A percentile compares a stretch with the other conserved stretches of the same genome.
Conservation (phyloP, 1,140 invertebrate species). For the Pogonomyrmex barbatus region DNA sequence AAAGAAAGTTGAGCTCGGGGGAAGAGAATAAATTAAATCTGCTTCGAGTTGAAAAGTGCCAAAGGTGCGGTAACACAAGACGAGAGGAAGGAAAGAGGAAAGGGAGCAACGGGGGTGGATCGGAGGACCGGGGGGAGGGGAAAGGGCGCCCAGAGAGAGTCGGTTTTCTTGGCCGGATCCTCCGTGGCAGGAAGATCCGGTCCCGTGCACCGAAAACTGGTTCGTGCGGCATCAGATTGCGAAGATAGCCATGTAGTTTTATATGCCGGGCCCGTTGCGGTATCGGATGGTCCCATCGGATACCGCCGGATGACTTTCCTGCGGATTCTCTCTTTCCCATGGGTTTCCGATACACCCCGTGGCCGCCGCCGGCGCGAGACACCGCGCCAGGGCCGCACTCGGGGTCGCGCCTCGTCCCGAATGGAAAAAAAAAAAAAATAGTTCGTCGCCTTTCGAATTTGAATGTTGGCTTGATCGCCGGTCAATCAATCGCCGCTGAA, state of each 20-base stretch:
- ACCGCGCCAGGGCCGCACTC: slow-evolving; percentile 13
- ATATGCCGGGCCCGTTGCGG: slow-evolving; percentile 75
- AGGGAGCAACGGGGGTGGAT: neutral
- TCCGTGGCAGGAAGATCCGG: slow-evolving; percentile 76
- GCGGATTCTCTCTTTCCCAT: slow-evolving; percentile 84
- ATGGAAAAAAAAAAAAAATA: too few species aligned
- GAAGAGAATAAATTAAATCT: neutral
- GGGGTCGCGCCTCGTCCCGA: neutral
- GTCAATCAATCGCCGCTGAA: neutral
- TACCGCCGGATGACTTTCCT: slow-evolving; percentile 82
- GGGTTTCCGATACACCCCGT: slow-evolving; percentile 79
- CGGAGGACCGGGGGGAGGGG: neutral
- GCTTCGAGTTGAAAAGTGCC: neutral
- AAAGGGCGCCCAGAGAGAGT: slow-evolving; percentile 34
- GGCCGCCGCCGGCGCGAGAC: neutral
- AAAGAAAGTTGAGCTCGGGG: neutral
- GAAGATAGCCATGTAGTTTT: slow-evolving; percentile 84
- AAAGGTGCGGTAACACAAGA: slow-evolving; percentile 10
- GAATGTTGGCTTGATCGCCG: too few species aligned
- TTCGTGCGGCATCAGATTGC: slow-evolving; percentile 85
- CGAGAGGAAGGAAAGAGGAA: slow-evolving; percentile 37
- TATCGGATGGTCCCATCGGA: slow-evolving; percentile 83
- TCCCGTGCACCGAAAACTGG: slow-evolving; percentile 83
- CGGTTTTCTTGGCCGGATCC: slow-evolving; percentile 61
- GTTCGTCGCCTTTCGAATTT: neutral